Evolutionary conservation across 2,888 invertebrate species (phyloP).

Genomic region (Hyalella azteca): DNA sequence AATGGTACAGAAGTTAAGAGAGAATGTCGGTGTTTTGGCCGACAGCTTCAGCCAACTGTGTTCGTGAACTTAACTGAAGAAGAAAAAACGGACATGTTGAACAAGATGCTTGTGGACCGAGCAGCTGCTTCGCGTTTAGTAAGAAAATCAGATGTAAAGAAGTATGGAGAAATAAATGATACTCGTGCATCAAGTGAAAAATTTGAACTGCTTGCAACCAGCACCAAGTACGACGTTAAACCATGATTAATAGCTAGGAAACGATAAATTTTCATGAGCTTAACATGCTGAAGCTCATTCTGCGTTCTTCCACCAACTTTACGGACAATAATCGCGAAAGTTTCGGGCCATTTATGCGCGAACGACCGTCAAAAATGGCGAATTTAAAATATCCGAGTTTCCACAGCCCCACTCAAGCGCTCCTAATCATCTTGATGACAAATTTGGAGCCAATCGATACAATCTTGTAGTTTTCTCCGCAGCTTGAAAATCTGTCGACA

Average conservation of each 20-base stretch:
- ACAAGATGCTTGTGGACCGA: no score
- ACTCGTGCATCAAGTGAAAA: no score
- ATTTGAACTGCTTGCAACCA: no score
- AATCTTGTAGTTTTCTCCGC: constrained; percentile 13
- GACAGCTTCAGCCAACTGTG: neutral
- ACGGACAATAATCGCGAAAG: neutral
- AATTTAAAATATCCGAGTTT: neutral
- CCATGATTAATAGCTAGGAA: no score
- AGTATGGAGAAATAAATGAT: no score
- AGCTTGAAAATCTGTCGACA: neutral
- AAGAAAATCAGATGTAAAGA: no score
- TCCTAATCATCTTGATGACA: constrained; percentile 27
- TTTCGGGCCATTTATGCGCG: neutral
- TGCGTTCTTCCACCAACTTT: neutral
- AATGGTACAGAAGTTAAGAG: neutral
- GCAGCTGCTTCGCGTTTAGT: no score
- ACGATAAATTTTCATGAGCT: no score
- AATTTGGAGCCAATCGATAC: constrained; percentile 36
- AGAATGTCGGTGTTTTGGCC: neutral
- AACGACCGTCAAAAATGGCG: neutral
- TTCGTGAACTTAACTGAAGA: no score
- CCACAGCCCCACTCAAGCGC: constrained; percentile 8
- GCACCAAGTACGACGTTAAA: no score
- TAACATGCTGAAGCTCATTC: no score
- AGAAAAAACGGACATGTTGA: no score